Base-by-base conservation (phyloP, 2,797 vertebrate genomes). In the Heliangelus exortis region DNA sequence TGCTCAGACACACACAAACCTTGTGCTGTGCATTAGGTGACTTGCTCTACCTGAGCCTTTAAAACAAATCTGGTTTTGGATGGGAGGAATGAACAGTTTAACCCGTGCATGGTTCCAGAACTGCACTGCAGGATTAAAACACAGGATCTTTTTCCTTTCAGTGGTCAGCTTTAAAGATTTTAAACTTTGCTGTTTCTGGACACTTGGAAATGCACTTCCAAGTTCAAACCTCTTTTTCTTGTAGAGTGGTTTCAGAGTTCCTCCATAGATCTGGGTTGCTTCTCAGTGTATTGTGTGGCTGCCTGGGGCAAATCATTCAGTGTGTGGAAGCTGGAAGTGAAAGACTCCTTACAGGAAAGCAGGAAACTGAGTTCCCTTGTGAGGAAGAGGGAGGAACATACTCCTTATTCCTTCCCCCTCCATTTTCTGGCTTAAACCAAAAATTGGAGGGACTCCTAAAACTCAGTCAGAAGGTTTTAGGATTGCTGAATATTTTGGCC, bases 1-100 rank as follows among this genome's bases (percentile, higher is more conserved):
- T 33, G 12, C 20, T 14, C 4, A 8, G 1, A 2, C n/a, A 5
- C 5, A 15, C 2, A 3, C 21, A 45, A 7, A 8, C 31, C 9
- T 48, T 6, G 51, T 63, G 62, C 36, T 75, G 54, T 89, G 51
- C 20, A 79, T 39, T 22, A 26, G 66, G 47, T 62, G 47, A 41
- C 43, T 68, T 78, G 53, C 19, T 75, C 19, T 78, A 47, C 31
- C 47, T 83, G 31, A 90, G 61, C n/a, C 29, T 76, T 71, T 73
- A 58, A 79, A 90, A 57, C 45, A 79, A 66, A 73, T 62, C 43
- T 51, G 10, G 31, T 2, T 28, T 53, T n/a, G 41, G 79, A 22
- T 58, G 51, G 66, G 39, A 77, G 53, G 71, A 91, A 67, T 18
- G 3, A n/a, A 11, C 31, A 8, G 0, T 74, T 66, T 78, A 41